phyloP scores from a whole-genome alignment of 1,140 invertebrate species.

The Bursaphelenchus mucronatus region DNA sequence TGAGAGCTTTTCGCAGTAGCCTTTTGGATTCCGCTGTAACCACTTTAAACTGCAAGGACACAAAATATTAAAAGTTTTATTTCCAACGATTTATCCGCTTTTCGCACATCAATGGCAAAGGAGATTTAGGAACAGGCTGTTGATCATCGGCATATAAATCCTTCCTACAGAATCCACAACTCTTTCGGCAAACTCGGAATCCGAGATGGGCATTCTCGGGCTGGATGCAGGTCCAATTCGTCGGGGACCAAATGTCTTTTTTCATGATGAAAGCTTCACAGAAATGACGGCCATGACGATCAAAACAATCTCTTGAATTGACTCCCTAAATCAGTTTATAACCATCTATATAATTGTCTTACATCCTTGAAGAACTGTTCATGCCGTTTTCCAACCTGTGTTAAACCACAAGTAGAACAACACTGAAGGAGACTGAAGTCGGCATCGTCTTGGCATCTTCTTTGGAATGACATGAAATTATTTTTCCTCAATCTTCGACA shows the following conservation, averaged over 20 bases:
- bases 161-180: conserved; percentile 18
- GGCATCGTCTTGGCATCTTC: conserved; percentile 7
- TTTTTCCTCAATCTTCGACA: conserved; percentile 12
- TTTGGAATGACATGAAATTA: conserved; percentile 6
- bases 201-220: conserved; percentile 21
- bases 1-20: too few species aligned
- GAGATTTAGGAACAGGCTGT: conserved; percentile 1
- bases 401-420: conserved; percentile 6
- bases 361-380: conserved; percentile 13
- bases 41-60: background rate
- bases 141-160: conserved; percentile 19
- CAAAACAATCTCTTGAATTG: conserved; percentile 23
- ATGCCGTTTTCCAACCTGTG: background rate
- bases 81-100: background rate
- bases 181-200: conserved; percentile 22
- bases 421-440: conserved; percentile 6
- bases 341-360: background rate
- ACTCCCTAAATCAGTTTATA: conserved; percentile 12
- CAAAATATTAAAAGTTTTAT: background rate
- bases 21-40: background rate
- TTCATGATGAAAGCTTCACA: conserved; percentile 20
- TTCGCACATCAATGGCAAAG: background rate
- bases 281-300: conserved; percentile 16
- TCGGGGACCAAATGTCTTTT: conserved; percentile 20
- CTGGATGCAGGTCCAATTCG: conserved; percentile 17